phyloP scores from a whole-genome alignment of 2,888 invertebrate species.

The Orthosia gracilis region DNA sequence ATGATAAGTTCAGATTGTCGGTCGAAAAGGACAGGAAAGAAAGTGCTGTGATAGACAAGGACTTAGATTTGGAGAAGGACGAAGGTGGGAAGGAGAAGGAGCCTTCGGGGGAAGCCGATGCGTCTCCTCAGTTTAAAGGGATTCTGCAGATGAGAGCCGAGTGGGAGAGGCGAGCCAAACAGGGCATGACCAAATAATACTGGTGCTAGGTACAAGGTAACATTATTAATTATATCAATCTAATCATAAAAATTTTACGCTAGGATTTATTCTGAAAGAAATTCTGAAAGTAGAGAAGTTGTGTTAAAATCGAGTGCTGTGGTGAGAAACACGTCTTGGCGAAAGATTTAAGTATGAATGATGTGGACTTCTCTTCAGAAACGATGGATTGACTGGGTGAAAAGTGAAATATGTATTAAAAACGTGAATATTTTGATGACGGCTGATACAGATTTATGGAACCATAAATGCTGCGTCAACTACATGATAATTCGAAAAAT shows the following conservation, averaged over 20 bases:
- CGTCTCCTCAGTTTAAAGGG: constrained; percentile 92
- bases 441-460: no score
- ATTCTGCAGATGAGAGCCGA: constrained; percentile 94
- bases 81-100: constrained; percentile 81
- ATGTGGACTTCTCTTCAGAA: no score
- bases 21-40: constrained; percentile 83
- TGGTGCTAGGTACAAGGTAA: constrained; percentile 86
- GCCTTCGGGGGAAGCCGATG: constrained; percentile 81
- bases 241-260: not conserved
- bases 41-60: constrained; percentile 87
- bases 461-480: no score
- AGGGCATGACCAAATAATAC: constrained; percentile 92
- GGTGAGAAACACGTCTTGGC: no score
- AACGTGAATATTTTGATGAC: no score
- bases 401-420: no score
- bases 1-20: constrained; percentile 81
- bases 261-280: not conserved
- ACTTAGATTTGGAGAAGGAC: constrained; percentile 79
- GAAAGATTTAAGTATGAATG: no score
- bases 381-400: no score
- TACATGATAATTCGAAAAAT: no score
- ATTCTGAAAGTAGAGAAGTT: not conserved
- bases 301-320: no score
- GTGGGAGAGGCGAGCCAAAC: constrained; percentile 95
- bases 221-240: not conserved